A percentile compares a stretch with the other conserved stretches of the same genome.
These are phyloP conservation scores for Eleutherodactylus coqui DNA, from an alignment of 2,797 vertebrate species.

Conservation along the genomic window DNA sequence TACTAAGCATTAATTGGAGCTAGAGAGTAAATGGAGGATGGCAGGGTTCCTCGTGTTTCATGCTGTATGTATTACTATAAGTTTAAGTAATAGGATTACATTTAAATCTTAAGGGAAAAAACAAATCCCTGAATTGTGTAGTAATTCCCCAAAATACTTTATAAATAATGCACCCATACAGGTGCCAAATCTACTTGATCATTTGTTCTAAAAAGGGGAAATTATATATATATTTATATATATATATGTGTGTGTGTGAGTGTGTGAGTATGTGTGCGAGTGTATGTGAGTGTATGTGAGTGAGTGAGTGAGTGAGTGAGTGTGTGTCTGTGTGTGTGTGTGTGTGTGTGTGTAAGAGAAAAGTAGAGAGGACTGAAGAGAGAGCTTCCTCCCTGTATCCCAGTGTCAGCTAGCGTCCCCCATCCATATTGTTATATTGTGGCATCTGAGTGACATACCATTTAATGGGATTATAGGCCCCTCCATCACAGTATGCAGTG, in stretches of 20 bases:
- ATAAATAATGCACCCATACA: slow-evolving; percentile 30
- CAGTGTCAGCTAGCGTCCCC: too few relatives aligned
- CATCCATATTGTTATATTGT: not conserved
- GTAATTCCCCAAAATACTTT: slow-evolving; percentile 32
- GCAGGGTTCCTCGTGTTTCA: not conserved
- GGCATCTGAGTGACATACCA: not conserved
- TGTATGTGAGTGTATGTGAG: not conserved
- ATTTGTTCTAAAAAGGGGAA: too few relatives aligned
- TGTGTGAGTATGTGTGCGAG: too few relatives aligned
- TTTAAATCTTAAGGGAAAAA: slow-evolving; percentile 26
- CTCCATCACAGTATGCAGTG: not conserved
- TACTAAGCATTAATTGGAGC: slow-evolving; percentile 46
- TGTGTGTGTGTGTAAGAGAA: not conserved
- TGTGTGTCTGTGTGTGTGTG: too few relatives aligned
- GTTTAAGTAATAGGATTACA: slow-evolving; percentile 41
- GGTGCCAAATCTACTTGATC: too few relatives aligned
- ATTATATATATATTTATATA: not conserved
- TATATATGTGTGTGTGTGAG: too few relatives aligned
- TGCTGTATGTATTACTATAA: slow-evolving; percentile 32
- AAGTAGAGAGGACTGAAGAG: not conserved
- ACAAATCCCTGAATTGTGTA: slow-evolving; percentile 18
- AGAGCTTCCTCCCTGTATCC: too few relatives aligned
- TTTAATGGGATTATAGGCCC: not conserved
- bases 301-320: not conserved
- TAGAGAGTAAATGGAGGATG: slow-evolving; percentile 14